A percentile compares a stretch with the other conserved stretches of the same genome.
These are phyloP conservation scores for Aix galericulata DNA, from an alignment of 2,113 vertebrate species.

Conservation along the genomic window DNA sequence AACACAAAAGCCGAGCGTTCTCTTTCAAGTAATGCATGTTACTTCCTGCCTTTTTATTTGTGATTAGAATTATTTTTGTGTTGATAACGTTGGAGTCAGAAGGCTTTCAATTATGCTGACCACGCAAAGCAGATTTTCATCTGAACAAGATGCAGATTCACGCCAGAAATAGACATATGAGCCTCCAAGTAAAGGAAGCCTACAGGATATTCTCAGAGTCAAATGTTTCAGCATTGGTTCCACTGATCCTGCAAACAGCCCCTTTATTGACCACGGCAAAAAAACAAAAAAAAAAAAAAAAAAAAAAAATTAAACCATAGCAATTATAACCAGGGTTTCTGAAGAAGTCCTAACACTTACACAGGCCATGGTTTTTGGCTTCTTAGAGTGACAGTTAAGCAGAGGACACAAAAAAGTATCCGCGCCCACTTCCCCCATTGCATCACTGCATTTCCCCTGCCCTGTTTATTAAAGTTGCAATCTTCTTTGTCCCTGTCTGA, in stretches of 20 bases:
- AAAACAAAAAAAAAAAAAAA: neutral
- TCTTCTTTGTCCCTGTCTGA: neutral
- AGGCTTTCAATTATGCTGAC: conserved; percentile 28
- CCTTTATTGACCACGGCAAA: neutral
- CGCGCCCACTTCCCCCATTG: neutral
- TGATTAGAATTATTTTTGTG: neutral
- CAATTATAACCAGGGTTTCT: neutral
- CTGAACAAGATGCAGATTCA: conserved; percentile 32
- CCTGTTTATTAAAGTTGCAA: neutral
- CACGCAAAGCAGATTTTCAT: conserved; percentile 30
- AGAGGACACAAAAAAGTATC: neutral
- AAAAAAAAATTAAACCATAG: neutral
- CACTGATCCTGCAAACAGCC: neutral
- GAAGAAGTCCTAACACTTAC: neutral
- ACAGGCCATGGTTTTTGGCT: neutral
- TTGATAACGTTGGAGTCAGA: conserved; percentile 2
- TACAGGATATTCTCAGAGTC: neutral
- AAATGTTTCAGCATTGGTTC: neutral
- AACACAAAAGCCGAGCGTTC: neutral
- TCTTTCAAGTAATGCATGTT: conserved; percentile 1
- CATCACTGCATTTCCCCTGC: neutral
- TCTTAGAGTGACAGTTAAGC: neutral
- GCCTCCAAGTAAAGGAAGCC: neutral
- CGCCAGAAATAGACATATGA: conserved; percentile 23
- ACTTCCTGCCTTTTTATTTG: conserved; percentile 57